Base-by-base conservation (phyloP, 2,797 vertebrate species). In the Tachyglossus aculeatus region DNA sequence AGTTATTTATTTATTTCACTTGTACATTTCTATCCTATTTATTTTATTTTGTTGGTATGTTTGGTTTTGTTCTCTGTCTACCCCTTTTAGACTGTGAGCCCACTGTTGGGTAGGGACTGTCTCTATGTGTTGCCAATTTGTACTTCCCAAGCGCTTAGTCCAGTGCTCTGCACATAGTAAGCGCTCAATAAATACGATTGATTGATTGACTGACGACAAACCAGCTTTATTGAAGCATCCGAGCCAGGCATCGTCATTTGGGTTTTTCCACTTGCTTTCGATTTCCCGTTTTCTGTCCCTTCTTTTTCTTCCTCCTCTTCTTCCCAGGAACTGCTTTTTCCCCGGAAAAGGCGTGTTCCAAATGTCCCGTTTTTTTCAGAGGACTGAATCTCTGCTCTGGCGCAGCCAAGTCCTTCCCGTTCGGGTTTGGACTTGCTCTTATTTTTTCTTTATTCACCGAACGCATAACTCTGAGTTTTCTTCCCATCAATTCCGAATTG, bases 391-490 rank as follows among this genome's bases (percentile, higher is more conserved):
- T 64, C 9, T 53, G 67, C 58, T 89, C 89, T 13, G 60, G 44
- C 77, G 78, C 68, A 45, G 0, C 5, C 9, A 62, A 18, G n/a
- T 18, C 67, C 50, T 82, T 86, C 65, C 67, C 57, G 41, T 22
- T 37, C 47, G 58, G 61, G 54, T 8, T 9, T 18, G 66, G 40
- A 15, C n/a, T 38, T 62, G 57, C 78, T 15, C 86, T 75, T 43
- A 69, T 55, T 44, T 89, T 91, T 62, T 27, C 79, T 70, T 87
- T 87, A 39, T 83, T 84, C 1, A 63, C 25, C 9, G 86, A 81
- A 2, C 65, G 90, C 70, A 90, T 87, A 71, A 94, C 91, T 82
- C 93, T 74, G 5, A 94, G 59, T 66, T 84, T 93, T 66, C 94
- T 88, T 74, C 93, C 94, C 88, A 88, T 71, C 38, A 94, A 77